Conservation (phyloP, 2,888 invertebrate species). For the Margaritifera margaritifera region DNA sequence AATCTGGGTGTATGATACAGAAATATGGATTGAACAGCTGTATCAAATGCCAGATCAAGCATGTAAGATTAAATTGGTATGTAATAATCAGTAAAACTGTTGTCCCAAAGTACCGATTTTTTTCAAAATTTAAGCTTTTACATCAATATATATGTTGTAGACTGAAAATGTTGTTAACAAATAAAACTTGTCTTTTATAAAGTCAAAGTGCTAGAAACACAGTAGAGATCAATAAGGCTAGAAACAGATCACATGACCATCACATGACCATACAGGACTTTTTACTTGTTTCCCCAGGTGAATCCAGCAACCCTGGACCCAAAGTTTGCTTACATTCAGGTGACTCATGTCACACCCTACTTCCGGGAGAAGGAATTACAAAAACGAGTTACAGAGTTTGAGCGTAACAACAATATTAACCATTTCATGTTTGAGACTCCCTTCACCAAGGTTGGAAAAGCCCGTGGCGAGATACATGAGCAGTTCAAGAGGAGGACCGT, state of each 20-base stretch:
- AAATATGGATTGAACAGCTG: too few relatives aligned
- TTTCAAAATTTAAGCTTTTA: too few relatives aligned
- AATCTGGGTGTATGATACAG: too few relatives aligned
- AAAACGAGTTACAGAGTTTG: constrained; percentile 87
- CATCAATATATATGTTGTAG: too few relatives aligned
- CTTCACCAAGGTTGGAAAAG: constrained; percentile 85
- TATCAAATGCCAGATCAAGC: too few relatives aligned
- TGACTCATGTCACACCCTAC: constrained; percentile 94
- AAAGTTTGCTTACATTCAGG: constrained; percentile 92
- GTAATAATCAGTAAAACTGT: too few relatives aligned
- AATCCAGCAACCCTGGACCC: constrained; percentile 84
- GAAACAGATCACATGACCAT: neutral
- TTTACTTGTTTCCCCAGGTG: constrained; percentile 74
- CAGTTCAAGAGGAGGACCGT: constrained; percentile 94
- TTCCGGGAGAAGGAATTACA: constrained; percentile 82
- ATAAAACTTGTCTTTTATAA: too few relatives aligned
- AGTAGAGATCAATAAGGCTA: neutral
- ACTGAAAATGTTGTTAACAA: too few relatives aligned
- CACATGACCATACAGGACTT: neutral
- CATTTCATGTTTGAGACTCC: constrained; percentile 95
- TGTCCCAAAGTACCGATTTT: too few relatives aligned
- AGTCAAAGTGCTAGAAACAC: neutral
- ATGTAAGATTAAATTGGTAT: too few relatives aligned
- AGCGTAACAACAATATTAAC: constrained; percentile 90
- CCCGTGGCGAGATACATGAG: constrained; percentile 83